Evolutionary conservation across 2,113 vertebrate genomes (phyloP), one percentile per base, ranked within the genome.

Genomic region (Climacteris rufus): DNA sequence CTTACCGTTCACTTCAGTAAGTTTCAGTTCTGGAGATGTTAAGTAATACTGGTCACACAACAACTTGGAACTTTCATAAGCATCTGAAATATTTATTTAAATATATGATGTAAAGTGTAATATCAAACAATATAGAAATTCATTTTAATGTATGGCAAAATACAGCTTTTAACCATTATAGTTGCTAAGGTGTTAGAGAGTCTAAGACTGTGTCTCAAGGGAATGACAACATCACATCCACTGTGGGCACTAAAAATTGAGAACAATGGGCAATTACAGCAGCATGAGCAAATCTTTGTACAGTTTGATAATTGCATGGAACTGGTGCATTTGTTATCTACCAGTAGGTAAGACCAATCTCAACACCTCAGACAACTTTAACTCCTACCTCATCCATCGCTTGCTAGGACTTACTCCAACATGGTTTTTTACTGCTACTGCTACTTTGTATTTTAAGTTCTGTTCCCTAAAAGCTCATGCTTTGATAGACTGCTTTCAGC

Each of bases 41-140:
- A 99, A 97, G 89, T 99, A 99, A 97, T 99, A 99, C 97, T 99
- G 99, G 96, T 99, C 99, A 97, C 99, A 99, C 78, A 99, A 98
- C 99, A 99, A 96, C 96, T 98, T 99, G 52, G 99, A 97, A 50
- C 98, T 98, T 90, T 99, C 98, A 88, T 98, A 99, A 53, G 99
- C 99, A 97, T 99, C 99, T 99, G 95, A 33, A 98, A 97, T 66
- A 87, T 57, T 89, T 74, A 89, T 94, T 92, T 64, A 61, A 94
- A 79, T 68, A 52, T 49, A 66, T 27, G 3, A 68, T 3, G 1
- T 56, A 8, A 87, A 60, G 5, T 33, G 15, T 12, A 35, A 22
- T 31, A 52, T 20, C 27, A 83, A 31, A 15, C 21, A 54, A 35
- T 33, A 17, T 16, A 79, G 59, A 84, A 57, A 37, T 24, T 45